These are phyloP conservation scores for Siniperca obscura DNA, from an alignment of 2,797 vertebrate species.

Conservation along the genomic window DNA sequence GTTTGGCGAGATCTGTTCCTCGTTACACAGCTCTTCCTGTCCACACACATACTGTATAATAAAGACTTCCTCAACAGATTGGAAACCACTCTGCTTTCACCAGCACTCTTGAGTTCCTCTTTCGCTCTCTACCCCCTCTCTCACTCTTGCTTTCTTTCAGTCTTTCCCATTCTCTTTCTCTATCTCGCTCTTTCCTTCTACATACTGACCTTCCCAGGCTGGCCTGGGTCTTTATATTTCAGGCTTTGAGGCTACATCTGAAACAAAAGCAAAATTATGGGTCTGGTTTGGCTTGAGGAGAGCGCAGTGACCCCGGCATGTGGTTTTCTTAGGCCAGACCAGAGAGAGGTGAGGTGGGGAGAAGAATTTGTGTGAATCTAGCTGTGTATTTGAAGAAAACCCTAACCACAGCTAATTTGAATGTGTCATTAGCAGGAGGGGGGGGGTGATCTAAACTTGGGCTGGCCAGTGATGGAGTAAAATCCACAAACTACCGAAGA, in stretches of 20 bases:
- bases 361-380: conserved; percentile 86
- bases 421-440: conserved; percentile 82
- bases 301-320: conserved; percentile 86
- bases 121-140: conserved; percentile 44
- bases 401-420: conserved; percentile 86
- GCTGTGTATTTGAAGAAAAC: conserved; percentile 83
- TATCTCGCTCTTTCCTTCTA: conserved; percentile 61
- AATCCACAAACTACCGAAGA: conserved; percentile 75
- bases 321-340: conserved; percentile 83
- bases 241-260: conserved; percentile 86
- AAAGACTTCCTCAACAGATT: conserved; percentile 79
- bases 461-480: conserved; percentile 63
- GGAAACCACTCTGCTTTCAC: conserved; percentile 74
- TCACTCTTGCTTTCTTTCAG: conserved; percentile 55
- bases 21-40: conserved; percentile 78
- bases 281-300: conserved; percentile 86
- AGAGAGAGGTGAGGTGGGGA: conserved; percentile 85
- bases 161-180: conserved; percentile 60
- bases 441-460: conserved; percentile 77
- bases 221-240: conserved; percentile 85
- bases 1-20: conserved; percentile 73
- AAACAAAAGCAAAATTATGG: conserved; percentile 91
- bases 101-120: conserved; percentile 57
- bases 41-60: conserved; percentile 78
- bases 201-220: conserved; percentile 82